A percentile compares a stretch with the other conserved stretches of the same genome.
Evolutionary conservation across 2,888 invertebrate genomes (phyloP).

Genomic region (Hoplodrina blanda): DNA sequence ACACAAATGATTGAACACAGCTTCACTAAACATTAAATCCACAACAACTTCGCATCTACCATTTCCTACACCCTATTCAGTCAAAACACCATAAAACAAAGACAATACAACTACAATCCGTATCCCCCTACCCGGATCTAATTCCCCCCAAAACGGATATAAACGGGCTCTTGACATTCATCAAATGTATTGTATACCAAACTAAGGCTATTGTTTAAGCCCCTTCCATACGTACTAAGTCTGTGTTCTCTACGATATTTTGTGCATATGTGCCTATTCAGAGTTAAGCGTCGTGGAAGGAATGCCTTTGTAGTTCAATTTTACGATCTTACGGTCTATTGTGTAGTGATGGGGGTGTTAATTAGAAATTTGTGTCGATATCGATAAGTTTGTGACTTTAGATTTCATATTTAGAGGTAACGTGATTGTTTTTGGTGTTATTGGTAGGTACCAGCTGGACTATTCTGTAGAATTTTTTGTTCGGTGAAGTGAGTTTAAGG

Average conservation of each 20-base stretch:
- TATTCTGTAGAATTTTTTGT: no score
- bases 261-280: constrained; percentile 74
- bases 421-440: no score
- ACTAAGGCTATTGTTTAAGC: constrained; percentile 45
- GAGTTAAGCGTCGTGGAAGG: constrained; percentile 72
- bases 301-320: constrained; percentile 80
- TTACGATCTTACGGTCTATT: constrained; percentile 76
- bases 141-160: constrained; percentile 54
- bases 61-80: constrained; percentile 1
- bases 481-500: no score
- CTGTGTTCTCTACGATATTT: constrained; percentile 64
- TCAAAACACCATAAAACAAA: constrained; percentile 42
- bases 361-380: constrained; percentile 34
- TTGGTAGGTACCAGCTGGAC: no score
- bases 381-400: constrained; percentile 41
- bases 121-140: constrained; percentile 39
- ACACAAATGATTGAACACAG: not conserved
- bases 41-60: not conserved
- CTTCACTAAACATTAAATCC: not conserved
- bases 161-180: constrained; percentile 50
- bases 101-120: constrained; percentile 34
- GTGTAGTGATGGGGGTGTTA: constrained; percentile 64
- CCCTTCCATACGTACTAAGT: constrained; percentile 56
- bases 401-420: not conserved
- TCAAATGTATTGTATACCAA: constrained; percentile 49